These are phyloP conservation scores for Microtus agrestis DNA, from an alignment of 2,797 vertebrate genomes.

Conservation along the genomic window DNA sequence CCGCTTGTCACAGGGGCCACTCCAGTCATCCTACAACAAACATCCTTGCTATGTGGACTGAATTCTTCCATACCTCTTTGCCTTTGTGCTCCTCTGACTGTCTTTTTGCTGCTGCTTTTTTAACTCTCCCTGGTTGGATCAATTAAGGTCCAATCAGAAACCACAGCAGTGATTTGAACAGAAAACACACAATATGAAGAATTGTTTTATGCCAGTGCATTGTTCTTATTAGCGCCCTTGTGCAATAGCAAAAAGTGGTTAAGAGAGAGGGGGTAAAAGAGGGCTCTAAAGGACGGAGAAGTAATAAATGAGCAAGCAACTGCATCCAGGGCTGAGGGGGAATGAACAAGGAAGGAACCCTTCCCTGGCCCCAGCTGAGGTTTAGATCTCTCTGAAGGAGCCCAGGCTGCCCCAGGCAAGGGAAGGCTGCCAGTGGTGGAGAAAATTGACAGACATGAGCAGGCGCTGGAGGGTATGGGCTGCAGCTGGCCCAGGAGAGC, in stretches of 20 bases:
- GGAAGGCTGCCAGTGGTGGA: not conserved
- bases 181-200: constrained; percentile 6
- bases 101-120: not conserved
- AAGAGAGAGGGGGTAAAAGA: not conserved
- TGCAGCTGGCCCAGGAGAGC: not conserved
- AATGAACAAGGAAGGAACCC: not conserved
- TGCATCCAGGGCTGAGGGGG: not conserved
- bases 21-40: not conserved
- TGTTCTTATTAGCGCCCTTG: constrained; percentile 1
- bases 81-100: not conserved
- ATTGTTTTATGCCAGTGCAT: not conserved
- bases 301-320: not conserved
- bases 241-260: not conserved
- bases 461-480: not conserved
- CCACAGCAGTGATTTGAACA: not conserved
- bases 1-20: not conserved
- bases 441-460: not conserved
- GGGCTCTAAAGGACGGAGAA: not conserved
- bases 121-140: not conserved
- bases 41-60: not conserved
- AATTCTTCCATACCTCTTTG: not conserved
- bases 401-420: not conserved
- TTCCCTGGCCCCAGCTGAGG: not conserved
- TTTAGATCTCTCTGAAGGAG: constrained; percentile 2
- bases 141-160: constrained; percentile 5